phyloP scores from a whole-genome alignment of 2,888 invertebrate genomes.

The Eueremaeus valkanovi region DNA sequence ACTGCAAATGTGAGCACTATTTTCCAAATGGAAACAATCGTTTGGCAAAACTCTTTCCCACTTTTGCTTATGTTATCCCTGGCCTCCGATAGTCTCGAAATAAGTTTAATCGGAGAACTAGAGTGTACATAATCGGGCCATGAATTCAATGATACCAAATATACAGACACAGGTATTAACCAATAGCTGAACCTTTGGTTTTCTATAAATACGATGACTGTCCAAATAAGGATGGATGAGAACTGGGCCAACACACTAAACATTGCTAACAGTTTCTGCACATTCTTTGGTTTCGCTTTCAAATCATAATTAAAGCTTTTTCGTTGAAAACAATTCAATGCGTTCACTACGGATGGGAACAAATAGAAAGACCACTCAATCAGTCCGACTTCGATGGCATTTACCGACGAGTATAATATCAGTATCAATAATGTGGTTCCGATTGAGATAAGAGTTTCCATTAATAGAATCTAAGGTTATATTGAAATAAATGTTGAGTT shows the following conservation, averaged over 20 bases:
- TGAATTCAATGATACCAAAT: slow-evolving; percentile 19
- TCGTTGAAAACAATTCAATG: not conserved
- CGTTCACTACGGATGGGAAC: not conserved
- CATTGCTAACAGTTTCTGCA: not conserved
- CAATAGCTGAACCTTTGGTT: not conserved
- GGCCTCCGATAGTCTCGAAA: not conserved
- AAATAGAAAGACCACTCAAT: slow-evolving; percentile 27
- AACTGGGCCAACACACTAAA: not conserved
- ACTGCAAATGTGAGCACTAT: slow-evolving; percentile 18
- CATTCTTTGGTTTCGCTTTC: not conserved
- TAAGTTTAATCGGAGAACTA: not conserved
- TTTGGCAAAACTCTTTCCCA: not conserved
- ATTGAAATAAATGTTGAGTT: no score
- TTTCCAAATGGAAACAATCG: not conserved
- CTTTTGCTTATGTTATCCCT: not conserved
- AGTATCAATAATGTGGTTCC: not conserved
- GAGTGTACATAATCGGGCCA: slow-evolving; percentile 13
- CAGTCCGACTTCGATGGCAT: not conserved
- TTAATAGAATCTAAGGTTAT: not conserved
- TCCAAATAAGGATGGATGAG: not conserved
- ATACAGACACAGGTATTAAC: not conserved
- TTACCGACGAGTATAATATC: not conserved
- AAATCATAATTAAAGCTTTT: not conserved
- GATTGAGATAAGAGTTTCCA: slow-evolving; percentile 7
- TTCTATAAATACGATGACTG: not conserved